These are phyloP conservation scores for Cotesia typhae DNA, from an alignment of 1,140 invertebrate genomes.

Conservation along the genomic window DNA sequence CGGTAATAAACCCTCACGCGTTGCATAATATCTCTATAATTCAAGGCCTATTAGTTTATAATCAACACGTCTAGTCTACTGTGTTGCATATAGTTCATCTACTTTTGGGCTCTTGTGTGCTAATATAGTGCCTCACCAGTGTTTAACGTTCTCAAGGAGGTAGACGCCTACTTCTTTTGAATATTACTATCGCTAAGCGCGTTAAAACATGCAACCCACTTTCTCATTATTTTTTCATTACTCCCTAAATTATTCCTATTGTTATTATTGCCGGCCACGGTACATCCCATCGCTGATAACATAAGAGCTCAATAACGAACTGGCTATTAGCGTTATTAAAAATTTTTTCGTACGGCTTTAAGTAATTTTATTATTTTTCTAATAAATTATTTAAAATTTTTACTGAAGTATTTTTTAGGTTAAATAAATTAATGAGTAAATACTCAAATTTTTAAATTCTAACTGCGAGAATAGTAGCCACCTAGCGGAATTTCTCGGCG, in stretches of 20 bases:
- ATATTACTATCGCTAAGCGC: constrained; percentile 64
- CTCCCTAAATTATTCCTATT: background rate
- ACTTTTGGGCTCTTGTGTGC: background rate
- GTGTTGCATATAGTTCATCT: constrained; percentile 31
- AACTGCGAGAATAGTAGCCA: no score
- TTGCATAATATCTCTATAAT: constrained; percentile 67
- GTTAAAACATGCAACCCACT: constrained; percentile 57
- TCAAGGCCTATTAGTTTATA: constrained; percentile 64
- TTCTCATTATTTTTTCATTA: background rate
- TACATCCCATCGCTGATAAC: no score
- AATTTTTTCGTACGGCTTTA: no score
- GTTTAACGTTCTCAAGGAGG: background rate
- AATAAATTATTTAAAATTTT: no score
- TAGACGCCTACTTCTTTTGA: constrained; percentile 63
- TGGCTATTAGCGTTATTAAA: no score
- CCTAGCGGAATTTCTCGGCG: no score
- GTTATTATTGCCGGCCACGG: background rate
- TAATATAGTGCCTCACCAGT: constrained; percentile 7
- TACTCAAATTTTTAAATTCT: no score
- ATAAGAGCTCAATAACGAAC: no score
- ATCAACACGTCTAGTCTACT: constrained; percentile 60
- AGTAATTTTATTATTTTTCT: no score
- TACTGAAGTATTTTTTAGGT: no score
- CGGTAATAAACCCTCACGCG: constrained; percentile 46
- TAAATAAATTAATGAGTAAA: no score